These are phyloP conservation scores for Antrozous pallidus DNA, from an alignment of 2,797 vertebrate genomes.

Conservation along the genomic window DNA sequence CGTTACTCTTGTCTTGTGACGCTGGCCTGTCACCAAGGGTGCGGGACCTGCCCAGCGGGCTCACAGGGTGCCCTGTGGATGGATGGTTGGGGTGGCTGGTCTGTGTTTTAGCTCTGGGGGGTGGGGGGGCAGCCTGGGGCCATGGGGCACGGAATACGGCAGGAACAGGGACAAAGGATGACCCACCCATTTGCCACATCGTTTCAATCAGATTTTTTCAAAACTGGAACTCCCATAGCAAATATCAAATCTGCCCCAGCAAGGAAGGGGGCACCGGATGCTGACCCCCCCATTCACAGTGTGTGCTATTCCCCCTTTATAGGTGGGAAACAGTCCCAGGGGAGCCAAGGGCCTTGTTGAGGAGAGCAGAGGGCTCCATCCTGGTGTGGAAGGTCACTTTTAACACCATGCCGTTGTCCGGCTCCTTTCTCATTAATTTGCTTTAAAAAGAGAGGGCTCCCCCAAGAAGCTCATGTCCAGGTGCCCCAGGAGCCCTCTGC, in stretches of 20 bases:
- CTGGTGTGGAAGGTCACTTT: background rate
- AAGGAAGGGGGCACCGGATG: background rate
- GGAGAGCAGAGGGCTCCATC: background rate
- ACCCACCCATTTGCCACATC: background rate
- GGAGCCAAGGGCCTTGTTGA: background rate
- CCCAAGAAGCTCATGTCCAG: background rate
- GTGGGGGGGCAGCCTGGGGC: background rate
- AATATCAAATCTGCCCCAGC: background rate
- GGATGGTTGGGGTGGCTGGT: background rate
- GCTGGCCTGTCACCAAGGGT: background rate
- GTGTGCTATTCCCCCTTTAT: accelerated
- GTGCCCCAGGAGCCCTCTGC: background rate
- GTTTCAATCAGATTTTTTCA: background rate
- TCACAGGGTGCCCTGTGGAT: no score
- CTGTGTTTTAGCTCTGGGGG: background rate
- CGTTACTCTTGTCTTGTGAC: background rate
- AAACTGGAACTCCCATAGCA: background rate
- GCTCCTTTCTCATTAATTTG: background rate
- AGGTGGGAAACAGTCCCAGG: background rate
- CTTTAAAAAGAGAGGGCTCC: background rate
- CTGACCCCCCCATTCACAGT: background rate
- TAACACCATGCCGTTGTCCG: accelerated
- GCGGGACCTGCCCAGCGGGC: background rate
- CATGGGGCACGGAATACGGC: accelerated
- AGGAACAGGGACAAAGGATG: background rate